Evolutionary conservation across 2,113 vertebrate species (phyloP).

Genomic region (Pyrgilauda ruficollis): DNA sequence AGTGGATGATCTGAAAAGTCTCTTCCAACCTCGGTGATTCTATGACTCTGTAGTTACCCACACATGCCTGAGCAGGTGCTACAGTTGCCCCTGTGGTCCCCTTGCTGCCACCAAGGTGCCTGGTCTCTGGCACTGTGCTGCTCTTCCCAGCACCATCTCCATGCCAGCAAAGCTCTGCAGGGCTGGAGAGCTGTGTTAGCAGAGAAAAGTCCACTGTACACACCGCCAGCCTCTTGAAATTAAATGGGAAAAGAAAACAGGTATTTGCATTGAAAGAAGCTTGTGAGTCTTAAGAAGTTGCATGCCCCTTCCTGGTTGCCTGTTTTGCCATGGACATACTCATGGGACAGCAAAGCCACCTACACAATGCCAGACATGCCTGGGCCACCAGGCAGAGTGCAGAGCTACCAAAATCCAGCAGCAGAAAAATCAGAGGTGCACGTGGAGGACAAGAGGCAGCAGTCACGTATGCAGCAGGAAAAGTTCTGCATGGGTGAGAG

Average conservation of each 20-base stretch:
- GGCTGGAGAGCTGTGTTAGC: background rate
- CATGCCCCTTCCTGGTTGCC: background rate
- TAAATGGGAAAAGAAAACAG: background rate
- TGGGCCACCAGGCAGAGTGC: background rate
- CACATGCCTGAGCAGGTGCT: background rate
- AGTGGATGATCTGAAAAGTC: background rate
- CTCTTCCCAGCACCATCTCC: background rate
- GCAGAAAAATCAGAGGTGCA: background rate
- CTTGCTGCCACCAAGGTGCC: rapidly evolving
- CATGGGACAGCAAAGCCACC: rapidly evolving
- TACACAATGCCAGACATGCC: rapidly evolving
- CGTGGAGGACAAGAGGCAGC: rapidly evolving
- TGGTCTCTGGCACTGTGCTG: background rate
- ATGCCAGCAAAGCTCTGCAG: background rate
- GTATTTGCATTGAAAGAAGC: background rate
- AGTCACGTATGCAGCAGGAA: background rate
- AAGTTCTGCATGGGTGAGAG: background rate
- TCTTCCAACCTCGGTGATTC: background rate
- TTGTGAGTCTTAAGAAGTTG: background rate
- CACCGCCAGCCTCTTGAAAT: rapidly evolving
- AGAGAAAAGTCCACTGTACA: background rate
- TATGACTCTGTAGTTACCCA: background rate
- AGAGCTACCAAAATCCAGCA: background rate
- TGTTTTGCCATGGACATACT: rapidly evolving
- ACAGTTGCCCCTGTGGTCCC: background rate